Percentiles rank a stretch among this genome's conserved stretches.
Evolutionary conservation across 35 echinoderm and acorn worm species (phyloP).

Genomic region (Anneissia japonica): DNA sequence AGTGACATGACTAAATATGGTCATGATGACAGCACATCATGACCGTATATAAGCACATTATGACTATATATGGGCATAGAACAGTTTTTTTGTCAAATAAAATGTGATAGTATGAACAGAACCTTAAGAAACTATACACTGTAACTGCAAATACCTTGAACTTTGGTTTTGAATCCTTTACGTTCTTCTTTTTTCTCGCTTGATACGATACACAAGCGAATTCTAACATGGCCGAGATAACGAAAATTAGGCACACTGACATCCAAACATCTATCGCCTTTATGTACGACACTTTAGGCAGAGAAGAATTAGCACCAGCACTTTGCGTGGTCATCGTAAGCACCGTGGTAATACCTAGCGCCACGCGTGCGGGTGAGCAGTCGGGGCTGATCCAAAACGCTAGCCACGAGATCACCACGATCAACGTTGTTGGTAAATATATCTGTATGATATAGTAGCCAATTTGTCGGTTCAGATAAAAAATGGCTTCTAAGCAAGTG

Average conservation of each 20-base stretch:
- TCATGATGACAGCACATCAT: too few relatives aligned
- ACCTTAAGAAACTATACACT: too few relatives aligned
- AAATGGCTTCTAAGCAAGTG: conserved; percentile 1
- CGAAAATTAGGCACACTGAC: conserved; percentile 4
- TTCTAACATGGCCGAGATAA: conserved; percentile 1
- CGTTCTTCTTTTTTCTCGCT: background rate
- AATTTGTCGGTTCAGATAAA: background rate
- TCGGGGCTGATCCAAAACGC: conserved; percentile 14
- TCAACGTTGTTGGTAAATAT: conserved; percentile 1
- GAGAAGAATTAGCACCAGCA: background rate
- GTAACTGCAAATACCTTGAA: too few relatives aligned
- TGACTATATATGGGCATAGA: too few relatives aligned
- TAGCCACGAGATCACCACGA: conserved; percentile 10
- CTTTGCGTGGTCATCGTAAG: conserved; percentile 19
- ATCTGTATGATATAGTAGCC: conserved; percentile 13
- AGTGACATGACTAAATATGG: too few relatives aligned
- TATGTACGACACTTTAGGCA: conserved; percentile 16
- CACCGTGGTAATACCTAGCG: conserved; percentile 12
- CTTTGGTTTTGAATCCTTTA: background rate
- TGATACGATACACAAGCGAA: conserved; percentile 1
- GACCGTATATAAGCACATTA: too few relatives aligned
- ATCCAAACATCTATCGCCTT: conserved; percentile 16
- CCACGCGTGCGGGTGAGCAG: conserved; percentile 3
- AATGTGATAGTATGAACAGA: too few relatives aligned
- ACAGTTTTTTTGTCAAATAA: too few relatives aligned